phyloP scores from a whole-genome alignment of 1,140 invertebrate genomes.

The Drosophila watanabei region DNA sequence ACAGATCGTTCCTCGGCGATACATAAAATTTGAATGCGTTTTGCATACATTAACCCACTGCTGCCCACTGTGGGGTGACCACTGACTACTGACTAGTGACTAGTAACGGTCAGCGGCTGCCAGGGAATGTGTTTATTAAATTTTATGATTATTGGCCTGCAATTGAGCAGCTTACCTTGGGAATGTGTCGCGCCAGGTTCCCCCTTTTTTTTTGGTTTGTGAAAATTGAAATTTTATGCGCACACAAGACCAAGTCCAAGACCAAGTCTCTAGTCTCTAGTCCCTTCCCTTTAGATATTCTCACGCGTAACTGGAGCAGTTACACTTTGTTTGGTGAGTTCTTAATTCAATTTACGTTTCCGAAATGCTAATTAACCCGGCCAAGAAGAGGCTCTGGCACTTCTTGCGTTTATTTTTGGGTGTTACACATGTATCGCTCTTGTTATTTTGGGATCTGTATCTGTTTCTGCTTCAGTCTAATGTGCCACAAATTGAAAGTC shows the following conservation, averaged over 20 bases:
- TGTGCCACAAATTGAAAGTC: conserved; percentile 82
- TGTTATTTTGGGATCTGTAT: conserved; percentile 52
- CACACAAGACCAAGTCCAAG: conserved; percentile 15
- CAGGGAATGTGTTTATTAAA: conserved; percentile 79
- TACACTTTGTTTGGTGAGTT: conserved; percentile 69
- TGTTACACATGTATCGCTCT: conserved; percentile 64
- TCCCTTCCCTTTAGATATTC: conserved; percentile 54
- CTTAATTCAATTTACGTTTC: conserved; percentile 81
- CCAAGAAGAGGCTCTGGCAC: conserved; percentile 28
- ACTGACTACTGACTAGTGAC: conserved; percentile 4
- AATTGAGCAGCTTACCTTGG: conserved; percentile 73
- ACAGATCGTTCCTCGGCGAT: conserved; percentile 75
- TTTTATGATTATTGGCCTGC: conserved; percentile 83
- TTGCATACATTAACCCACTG: conserved; percentile 84
- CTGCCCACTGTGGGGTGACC: conserved; percentile 40
- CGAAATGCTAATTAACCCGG: conserved; percentile 80
- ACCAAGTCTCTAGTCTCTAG: too few relatives aligned
- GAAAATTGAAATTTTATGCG: conserved; percentile 80
- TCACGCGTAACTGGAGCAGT: conserved; percentile 83
- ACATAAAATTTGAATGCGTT: conserved; percentile 84
- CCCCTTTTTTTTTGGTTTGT: conserved; percentile 40
- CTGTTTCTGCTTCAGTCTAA: conserved; percentile 51
- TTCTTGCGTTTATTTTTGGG: conserved; percentile 28
- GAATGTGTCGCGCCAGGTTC: conserved; percentile 57
- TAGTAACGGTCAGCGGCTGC: conserved; percentile 65